These are phyloP conservation scores for Pelecanus crispus DNA, from an alignment of 2,113 vertebrate genomes.

Conservation along the genomic window DNA sequence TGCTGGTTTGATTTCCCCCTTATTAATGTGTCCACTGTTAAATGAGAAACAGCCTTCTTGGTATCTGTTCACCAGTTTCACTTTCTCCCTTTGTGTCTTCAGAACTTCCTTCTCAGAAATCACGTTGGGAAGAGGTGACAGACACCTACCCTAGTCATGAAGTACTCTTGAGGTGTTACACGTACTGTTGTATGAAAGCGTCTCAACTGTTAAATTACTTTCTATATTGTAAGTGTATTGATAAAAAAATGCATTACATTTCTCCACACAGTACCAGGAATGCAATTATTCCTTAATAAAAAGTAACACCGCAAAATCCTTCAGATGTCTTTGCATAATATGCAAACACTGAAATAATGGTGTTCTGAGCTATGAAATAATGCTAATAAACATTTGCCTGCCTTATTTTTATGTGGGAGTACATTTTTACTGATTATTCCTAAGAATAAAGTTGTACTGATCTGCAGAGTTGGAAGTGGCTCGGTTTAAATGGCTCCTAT, in stretches of 20 bases:
- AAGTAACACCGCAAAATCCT: not conserved
- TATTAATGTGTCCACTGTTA: not conserved
- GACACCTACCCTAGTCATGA: not conserved
- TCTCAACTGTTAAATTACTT: not conserved
- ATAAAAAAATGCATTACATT: not conserved
- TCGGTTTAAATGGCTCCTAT: not conserved
- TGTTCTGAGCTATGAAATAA: not conserved
- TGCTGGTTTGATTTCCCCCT: not conserved
- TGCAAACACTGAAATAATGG: not conserved
- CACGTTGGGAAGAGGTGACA: not conserved
- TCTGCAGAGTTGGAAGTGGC: not conserved
- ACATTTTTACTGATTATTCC: not conserved
- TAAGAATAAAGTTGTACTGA: not conserved
- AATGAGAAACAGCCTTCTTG: not conserved
- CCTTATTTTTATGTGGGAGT: not conserved
- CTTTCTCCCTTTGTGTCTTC: not conserved
- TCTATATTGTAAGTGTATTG: not conserved
- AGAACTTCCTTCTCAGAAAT: not conserved
- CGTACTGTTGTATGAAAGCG: not conserved
- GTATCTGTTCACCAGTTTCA: not conserved
- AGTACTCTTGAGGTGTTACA: rapidly evolving
- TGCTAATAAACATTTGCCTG: not conserved
- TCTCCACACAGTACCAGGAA: not conserved
- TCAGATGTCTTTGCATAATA: not conserved
- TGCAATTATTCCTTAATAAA: not conserved